Conservation (phyloP, 2,888 invertebrate genomes). For the Agrenia bidenticulata region DNA sequence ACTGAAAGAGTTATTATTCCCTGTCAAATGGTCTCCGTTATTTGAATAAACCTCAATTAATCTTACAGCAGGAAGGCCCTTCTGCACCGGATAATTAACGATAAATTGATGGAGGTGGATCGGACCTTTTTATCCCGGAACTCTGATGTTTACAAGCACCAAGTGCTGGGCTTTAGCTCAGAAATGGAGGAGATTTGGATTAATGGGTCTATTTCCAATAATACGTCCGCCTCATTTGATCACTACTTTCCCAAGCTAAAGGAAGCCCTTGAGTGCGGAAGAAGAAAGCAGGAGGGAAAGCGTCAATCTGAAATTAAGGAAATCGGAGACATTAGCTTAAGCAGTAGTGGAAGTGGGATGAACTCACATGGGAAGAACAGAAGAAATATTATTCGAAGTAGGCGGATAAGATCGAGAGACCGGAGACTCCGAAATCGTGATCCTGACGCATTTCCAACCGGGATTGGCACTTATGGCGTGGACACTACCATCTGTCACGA, state of each 20-base stretch:
- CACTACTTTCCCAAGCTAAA: slow-evolving; percentile 50
- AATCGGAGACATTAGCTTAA: slow-evolving; percentile 2
- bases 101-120: slow-evolving; percentile 52
- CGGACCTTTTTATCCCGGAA: slow-evolving; percentile 50
- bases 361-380: background rate
- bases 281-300: slow-evolving; percentile 22
- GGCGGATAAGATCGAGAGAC: slow-evolving; percentile 21
- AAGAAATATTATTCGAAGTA: slow-evolving; percentile 1
- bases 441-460: background rate
- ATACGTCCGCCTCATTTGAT: slow-evolving; percentile 42
- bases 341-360: slow-evolving; percentile 2
- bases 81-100: slow-evolving; percentile 52
- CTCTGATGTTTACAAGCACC: slow-evolving; percentile 52
- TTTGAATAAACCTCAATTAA: no score
- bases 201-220: slow-evolving; percentile 30
- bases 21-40: background rate
- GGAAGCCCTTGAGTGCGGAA: slow-evolving; percentile 47
- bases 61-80: slow-evolving; percentile 44
- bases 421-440: slow-evolving; percentile 16
- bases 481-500: slow-evolving; percentile 26
- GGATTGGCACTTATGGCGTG: slow-evolving; percentile 5
- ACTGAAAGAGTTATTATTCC: background rate
- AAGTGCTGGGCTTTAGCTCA: slow-evolving; percentile 48
- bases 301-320: slow-evolving; percentile 15
- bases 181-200: slow-evolving; percentile 36